phyloP scores from a whole-genome alignment of 2,113 vertebrate genomes.

The Trogon surrucura region DNA sequence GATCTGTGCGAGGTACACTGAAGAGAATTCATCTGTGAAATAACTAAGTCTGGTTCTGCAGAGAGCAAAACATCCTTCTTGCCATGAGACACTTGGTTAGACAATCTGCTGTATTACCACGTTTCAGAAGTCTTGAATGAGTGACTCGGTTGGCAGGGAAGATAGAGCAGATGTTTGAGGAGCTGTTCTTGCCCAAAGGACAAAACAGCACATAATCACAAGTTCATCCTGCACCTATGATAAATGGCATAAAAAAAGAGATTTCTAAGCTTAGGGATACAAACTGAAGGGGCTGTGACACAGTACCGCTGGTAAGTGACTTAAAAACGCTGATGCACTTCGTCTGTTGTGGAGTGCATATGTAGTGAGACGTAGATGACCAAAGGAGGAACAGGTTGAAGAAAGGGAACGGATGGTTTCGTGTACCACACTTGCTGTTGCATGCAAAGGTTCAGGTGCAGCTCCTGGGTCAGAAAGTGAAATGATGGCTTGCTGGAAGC shows the following conservation, averaged over 20 bases:
- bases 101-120: not conserved
- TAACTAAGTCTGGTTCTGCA: not conserved
- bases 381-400: not conserved
- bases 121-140: rapidly evolving
- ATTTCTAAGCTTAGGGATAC: not conserved
- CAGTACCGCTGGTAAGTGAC: not conserved
- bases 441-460: rapidly evolving
- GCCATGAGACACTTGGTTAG: not conserved
- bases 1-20: not conserved
- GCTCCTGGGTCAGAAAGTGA: not conserved
- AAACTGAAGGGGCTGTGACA: not conserved
- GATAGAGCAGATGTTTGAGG: not conserved
- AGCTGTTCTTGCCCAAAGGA: not conserved
- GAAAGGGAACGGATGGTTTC: not conserved
- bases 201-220: not conserved
- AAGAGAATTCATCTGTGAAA: not conserved
- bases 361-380: not conserved
- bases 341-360: not conserved
- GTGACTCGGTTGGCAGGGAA: not conserved
- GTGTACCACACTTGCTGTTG: rapidly evolving
- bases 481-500: not conserved
- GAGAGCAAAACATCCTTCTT: not conserved
- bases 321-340: not conserved
- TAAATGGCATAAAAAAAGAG: not conserved
- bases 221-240: not conserved